Evolutionary conservation across 2,797 vertebrate species (phyloP).

Genomic region (Ceyx erithaca): DNA sequence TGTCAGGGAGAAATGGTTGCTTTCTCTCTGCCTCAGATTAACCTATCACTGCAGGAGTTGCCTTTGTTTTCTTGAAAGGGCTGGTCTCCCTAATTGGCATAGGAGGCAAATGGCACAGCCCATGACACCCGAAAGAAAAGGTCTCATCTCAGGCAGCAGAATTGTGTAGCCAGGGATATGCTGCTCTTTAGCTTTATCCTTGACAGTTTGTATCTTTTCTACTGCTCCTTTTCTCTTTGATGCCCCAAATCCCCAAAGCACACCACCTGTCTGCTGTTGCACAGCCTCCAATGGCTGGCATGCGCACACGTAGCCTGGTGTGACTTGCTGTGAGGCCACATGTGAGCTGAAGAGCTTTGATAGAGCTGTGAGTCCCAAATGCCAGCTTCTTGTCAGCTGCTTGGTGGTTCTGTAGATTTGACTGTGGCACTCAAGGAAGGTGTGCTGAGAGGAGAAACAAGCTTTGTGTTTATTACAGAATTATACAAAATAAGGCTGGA

Average conservation of each 20-base stretch:
- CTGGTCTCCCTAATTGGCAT: not conserved
- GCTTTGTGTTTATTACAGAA: not conserved
- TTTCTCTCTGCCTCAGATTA: not conserved
- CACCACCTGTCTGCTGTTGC: not conserved
- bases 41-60: not conserved
- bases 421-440: not conserved
- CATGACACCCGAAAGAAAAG: not conserved
- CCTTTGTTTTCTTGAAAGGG: not conserved
- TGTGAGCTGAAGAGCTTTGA: not conserved
- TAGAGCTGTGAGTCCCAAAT: not conserved
- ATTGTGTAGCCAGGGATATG: not conserved
- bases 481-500: not conserved
- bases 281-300: not conserved
- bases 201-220: not conserved
- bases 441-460: not conserved
- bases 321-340: not conserved
- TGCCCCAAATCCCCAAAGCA: not conserved
- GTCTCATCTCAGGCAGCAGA: not conserved
- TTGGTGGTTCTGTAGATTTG: not conserved
- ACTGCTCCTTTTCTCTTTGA: not conserved
- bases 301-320: rapidly evolving
- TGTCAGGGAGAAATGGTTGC: not conserved
- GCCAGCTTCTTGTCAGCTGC: not conserved
- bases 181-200: not conserved
- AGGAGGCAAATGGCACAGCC: not conserved